Evolutionary conservation across 2,888 invertebrate species (phyloP), one percentile per base, ranked within the genome.

Genomic region (Acronicta alni): DNA sequence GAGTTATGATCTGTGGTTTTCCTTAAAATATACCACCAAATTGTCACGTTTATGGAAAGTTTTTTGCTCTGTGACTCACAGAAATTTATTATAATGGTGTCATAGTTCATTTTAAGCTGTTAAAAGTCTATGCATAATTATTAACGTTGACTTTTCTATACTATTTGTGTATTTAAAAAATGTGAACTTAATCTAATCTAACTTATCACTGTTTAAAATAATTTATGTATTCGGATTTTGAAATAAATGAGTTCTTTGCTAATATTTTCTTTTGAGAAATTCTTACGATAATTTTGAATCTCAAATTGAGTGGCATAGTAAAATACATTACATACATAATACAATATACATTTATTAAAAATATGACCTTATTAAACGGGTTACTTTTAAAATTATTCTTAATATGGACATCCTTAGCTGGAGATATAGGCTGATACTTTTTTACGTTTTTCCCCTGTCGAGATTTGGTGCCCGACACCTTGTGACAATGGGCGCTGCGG

Each of bases 391-490:
- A 23, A n/a, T n/a, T 6, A 20, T 55, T 1, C 3, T 18, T 26
- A 12, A 6, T 26, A 17, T 15, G 55, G 86, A 56, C 52, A 72
- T 18, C 69, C 70, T 64, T 67, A 61, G 18, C 43, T 45, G 38
- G 55, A 60, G 56, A 59, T 45, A 58, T 45, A 41, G 30, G 54
- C 42, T 45, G 72, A 74, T 81, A 81, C 78, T 35, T 35, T 86
- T 81, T 86, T 70, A 57, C 62, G 77, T 80, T 88, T 84, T 88
- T 83, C 66, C 60, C 67, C 72, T 75, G 75, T 73, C 71, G 61
- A 74, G 75, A 77, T 71, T 76, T 73, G 79, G 72, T 71, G 72
- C 74, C 87, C 85, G 85, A 88, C 91, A 89, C 90, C 89, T 88
- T 84, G 84, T 77, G 87, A 89, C 89, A 88, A 85, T 86, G 81